Base-by-base conservation (phyloP, 2,797 vertebrate genomes). In the Enteromius afrohamiltoni region DNA sequence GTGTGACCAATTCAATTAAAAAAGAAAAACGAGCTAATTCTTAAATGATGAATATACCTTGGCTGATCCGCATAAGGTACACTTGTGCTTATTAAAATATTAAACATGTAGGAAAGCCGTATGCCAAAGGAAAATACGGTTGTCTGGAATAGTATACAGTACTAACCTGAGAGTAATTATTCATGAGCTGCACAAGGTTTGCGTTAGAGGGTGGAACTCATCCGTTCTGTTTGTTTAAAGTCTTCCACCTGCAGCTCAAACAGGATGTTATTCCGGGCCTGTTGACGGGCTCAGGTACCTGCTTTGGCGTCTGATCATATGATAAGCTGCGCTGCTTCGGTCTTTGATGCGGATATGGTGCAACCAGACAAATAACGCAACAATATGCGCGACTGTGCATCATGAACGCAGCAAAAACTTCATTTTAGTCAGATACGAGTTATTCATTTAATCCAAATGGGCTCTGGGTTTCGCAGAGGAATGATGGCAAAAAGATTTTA, bases 251-350 rank as follows among this genome's bases (percentile, higher is more conserved):
- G 90, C 78, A 58, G 89, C 89, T 87, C 88, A 85, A 93, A 89
- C 94, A 95, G 94, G 94, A 95, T 94, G 75, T 90, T 83, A 49
- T 88, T 90, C 92, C 94, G 93, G 92, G 31, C 8, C 21, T 17
- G 26, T 45, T 37, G 8, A 1, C 45, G 6, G 47, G 73, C 9
- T 70, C 70, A 4, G 40, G 1, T 76, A 51, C 2, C n/a, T 79
- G 60, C 51, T 77, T 69, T 37, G 51, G 6, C 49, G 74, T 80
- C 37, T 78, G 1, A 73, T 19, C 58, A 49, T 31, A n/a, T 16
- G 58, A 45, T 53, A n/a, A n/a, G 2, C 37, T 21, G 51, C n/a
- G 37, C 8, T 49, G 19, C 21, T 16, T 55, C 77, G 23, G 49
- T 82, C 11, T 1, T 34, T n/a, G 16, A 76, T 6, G 62, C 47